phyloP scores from a whole-genome alignment of 2,888 invertebrate species.

The Xestia sexstrigata region DNA sequence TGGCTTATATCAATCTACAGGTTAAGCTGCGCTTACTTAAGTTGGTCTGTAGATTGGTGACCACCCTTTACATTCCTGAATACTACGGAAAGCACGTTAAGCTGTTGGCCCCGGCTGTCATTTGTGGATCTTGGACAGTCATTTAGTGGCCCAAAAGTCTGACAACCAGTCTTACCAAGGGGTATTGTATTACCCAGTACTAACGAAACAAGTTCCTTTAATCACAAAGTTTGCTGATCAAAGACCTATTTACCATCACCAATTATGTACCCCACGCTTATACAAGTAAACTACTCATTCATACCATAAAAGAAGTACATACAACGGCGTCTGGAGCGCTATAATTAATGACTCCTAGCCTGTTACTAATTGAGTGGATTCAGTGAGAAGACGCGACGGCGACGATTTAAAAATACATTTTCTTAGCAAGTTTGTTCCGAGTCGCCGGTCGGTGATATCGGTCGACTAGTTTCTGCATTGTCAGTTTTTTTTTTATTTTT shows the following conservation, averaged over 20 bases:
- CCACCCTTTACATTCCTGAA: too few relatives aligned
- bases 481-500: slow-evolving; percentile 45
- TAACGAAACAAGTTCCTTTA: neutral
- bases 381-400: slow-evolving; percentile 82
- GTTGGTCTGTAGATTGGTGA: too few relatives aligned
- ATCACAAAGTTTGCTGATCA: neutral
- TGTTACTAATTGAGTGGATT: slow-evolving; percentile 84
- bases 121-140: too few relatives aligned
- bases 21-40: too few relatives aligned
- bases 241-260: neutral
- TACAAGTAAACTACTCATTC: slow-evolving; percentile 26
- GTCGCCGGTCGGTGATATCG: slow-evolving; percentile 71
- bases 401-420: slow-evolving; percentile 87
- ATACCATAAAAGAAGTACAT: slow-evolving; percentile 40
- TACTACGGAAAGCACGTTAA: too few relatives aligned
- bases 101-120: too few relatives aligned
- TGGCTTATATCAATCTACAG: too few relatives aligned
- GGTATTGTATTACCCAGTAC: too few relatives aligned
- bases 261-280: slow-evolving; percentile 21
- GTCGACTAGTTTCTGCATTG: slow-evolving; percentile 52
- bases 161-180: too few relatives aligned
- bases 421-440: slow-evolving; percentile 80
- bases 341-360: slow-evolving; percentile 77
- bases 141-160: too few relatives aligned
- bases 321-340: slow-evolving; percentile 48